These are phyloP conservation scores for Rhynchotus rufescens DNA, from an alignment of 2,797 vertebrate genomes.

Conservation along the genomic window DNA sequence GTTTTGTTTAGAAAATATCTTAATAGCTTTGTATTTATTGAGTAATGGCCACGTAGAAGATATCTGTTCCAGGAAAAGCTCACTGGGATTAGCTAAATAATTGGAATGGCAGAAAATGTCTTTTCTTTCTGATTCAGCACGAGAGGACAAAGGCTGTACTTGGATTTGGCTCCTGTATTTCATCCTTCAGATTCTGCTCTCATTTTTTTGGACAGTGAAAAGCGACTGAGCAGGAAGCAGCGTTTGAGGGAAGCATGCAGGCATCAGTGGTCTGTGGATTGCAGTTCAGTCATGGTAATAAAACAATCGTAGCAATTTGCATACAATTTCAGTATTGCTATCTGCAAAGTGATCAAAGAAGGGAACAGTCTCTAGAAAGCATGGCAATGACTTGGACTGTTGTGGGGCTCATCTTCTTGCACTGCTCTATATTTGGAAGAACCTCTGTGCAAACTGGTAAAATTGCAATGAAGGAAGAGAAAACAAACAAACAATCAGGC, in stretches of 20 bases:
- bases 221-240: neutral
- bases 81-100: slow-evolving; percentile 44
- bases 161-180: slow-evolving; percentile 26
- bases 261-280: neutral
- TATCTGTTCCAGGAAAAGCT: slow-evolving; percentile 41
- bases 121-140: neutral
- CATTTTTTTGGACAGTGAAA: slow-evolving; percentile 4
- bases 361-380: neutral
- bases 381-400: accelerated
- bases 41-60: slow-evolving; percentile 15
- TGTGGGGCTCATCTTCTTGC: neutral
- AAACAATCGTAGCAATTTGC: neutral
- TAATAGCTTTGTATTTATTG: slow-evolving; percentile 39
- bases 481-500: neutral
- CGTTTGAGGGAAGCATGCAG: neutral
- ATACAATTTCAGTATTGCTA: neutral
- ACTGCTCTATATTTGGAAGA: neutral
- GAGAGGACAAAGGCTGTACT: slow-evolving; percentile 12
- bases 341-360: neutral
- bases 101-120: slow-evolving; percentile 6
- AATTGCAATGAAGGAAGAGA: neutral
- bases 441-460: neutral
- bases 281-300: neutral
- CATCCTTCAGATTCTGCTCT: slow-evolving; percentile 9
- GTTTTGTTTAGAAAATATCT: slow-evolving; percentile 48